Evolutionary conservation across 2,113 vertebrate species (phyloP), one percentile per base, ranked within the genome.

Genomic region (Etia nguti): DNA sequence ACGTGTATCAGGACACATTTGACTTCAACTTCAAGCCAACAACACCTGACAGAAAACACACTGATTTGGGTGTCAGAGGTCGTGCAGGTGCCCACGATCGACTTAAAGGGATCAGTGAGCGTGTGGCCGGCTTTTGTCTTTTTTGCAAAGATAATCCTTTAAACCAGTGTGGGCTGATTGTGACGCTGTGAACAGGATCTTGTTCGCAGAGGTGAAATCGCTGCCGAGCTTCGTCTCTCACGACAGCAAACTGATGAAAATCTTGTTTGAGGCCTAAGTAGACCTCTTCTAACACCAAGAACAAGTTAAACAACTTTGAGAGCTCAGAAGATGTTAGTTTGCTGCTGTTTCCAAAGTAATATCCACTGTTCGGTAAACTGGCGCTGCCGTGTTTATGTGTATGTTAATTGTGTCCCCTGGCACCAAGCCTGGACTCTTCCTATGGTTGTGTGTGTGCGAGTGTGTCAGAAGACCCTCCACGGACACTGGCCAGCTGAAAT

Each of bases 401-500:
- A 60, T 87, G 88, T 91, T 95, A 95, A 96, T 95, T 95, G 94
- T 94, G 84, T 95, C 93, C 93, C 94, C 62, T 93, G 92, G 90
- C 75, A 41, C 92, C 16, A 15, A 46, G 81, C 84, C 79, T 90
- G 89, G 91, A 77, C 80, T 83, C n/a, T n/a, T 77, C 73, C 6
- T 77, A 8, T 31, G 73, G 46, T 29, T 50, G 70, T 68, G 55
- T 65, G 80, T 82, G 55, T 68, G 20, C n/a, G 79, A 10, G 43
- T 91, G 90, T 93, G 88, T 90, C 82, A 88, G 88, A 91, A 73
- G 90, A 38, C 84, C 91, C 89, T 96, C 94, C 95, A 96, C 88
- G 93, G 96, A 94, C 94, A 90, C 90, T 94, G 94, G 89, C 94
- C 93, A 91, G 92, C 95, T 95, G 95, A 96, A 95, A 93, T 92